Base-by-base conservation (phyloP, 1,140 invertebrate genomes). In the Drosophila sechellia region DNA sequence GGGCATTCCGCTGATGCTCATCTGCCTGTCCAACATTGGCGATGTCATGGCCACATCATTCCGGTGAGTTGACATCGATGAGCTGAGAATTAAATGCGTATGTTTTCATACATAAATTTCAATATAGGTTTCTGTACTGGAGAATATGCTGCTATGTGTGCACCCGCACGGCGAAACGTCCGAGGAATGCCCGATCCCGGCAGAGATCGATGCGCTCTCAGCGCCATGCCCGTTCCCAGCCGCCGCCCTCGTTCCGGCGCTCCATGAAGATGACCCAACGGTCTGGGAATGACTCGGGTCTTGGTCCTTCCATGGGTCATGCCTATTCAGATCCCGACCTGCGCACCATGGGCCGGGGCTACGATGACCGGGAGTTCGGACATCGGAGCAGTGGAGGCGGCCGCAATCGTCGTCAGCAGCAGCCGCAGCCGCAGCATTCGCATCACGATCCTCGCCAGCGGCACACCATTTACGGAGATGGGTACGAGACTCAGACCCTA, bases 1-100 rank as follows among this genome's bases (percentile, higher is more conserved):
- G 72, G 98, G 98, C 17, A 99, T 99, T 77, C 98, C 98, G 0
- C 93, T 99, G 55, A 98, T 98, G 96, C 94, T 99, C 55, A 94
- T 99, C 4, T 98, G 97, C 79, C 94, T 99, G 34, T 98, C 97
- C 40, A 98, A 98, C 91, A 98, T 99, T 68, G 98, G 98, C n/a
- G 97, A 98, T 92, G 96, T 98, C 55, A 97, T 99, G 96, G 97
- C 98, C 6, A 96, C 97, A 54, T 97, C 97, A 35, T 98, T 98
- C 93, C 95, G 96, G 95, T 95, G 92, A 90, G 74, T 80, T 66
- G 27, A 20, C n/a, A 55, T 12, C 4, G 37, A 40, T 31, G 10
- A 15, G 15, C 12, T 39, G 12, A 4, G 5, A 52, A 13, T 12
- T n/a, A 1, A 20, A 17, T 10, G 13, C 3, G 3, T 15, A 22